Evolutionary conservation across 2,797 vertebrate species (phyloP).

Genomic region (Pempheris klunzingeri): DNA sequence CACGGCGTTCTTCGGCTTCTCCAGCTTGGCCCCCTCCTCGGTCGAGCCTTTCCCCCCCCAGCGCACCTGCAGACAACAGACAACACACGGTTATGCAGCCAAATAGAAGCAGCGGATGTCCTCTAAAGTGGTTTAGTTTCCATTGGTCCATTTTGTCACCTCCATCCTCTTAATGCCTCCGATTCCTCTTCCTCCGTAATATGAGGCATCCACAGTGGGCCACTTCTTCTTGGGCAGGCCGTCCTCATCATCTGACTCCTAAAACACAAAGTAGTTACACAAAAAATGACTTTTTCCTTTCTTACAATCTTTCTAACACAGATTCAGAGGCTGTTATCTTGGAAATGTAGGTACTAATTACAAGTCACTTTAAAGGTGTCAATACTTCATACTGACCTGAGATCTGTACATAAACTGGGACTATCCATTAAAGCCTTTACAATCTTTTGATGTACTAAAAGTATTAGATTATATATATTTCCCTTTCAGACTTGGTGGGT

Average conservation of each 20-base stretch:
- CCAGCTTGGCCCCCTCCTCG: slow-evolving; percentile 94
- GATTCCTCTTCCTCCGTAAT: slow-evolving; percentile 92
- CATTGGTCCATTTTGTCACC: slow-evolving; percentile 78
- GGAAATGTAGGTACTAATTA: background rate
- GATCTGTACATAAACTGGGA: background rate
- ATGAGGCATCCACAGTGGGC: slow-evolving; percentile 94
- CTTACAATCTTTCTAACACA: background rate
- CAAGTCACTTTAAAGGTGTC: background rate
- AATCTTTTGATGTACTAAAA: background rate
- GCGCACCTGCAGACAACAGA: slow-evolving; percentile 84
- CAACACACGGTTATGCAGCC: background rate
- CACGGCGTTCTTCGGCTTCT: slow-evolving; percentile 94
- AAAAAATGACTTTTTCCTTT: background rate
- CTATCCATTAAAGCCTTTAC: background rate
- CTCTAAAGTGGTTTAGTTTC: too few relatives aligned
- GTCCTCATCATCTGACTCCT: slow-evolving; percentile 93
- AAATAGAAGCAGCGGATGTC: background rate
- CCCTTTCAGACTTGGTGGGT: background rate
- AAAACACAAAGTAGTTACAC: slow-evolving; percentile 11
- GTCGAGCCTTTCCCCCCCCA: slow-evolving; percentile 96
- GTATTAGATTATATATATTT: too few relatives aligned
- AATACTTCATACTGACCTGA: background rate
- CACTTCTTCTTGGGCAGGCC: slow-evolving; percentile 93
- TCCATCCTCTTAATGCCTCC: slow-evolving; percentile 93
- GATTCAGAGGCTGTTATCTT: background rate